Percentiles rank a stretch among this genome's conserved stretches.
Evolutionary conservation across 2,888 invertebrate species (phyloP).

Genomic region (Clunio marinus): DNA sequence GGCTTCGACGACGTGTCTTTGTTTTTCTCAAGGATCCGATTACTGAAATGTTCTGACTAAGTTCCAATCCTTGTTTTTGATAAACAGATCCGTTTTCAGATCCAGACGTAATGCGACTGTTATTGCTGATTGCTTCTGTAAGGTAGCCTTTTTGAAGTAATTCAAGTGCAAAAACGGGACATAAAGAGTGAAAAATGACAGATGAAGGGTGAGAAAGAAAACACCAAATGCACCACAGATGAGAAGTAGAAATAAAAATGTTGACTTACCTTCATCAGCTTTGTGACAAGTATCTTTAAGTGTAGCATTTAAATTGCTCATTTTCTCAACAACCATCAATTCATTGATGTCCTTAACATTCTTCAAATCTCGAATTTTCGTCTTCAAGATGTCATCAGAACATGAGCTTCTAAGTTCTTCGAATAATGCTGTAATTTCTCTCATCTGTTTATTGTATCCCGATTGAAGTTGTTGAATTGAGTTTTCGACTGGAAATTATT

Average conservation of each 20-base stretch:
- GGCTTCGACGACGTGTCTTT: constrained; percentile 20
- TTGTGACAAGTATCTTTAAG: not conserved
- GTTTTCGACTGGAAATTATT: not conserved
- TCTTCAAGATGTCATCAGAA: not conserved
- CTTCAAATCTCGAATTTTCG: constrained; percentile 15
- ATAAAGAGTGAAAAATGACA: no score
- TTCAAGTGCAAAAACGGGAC: not conserved
- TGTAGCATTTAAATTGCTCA: constrained; percentile 16
- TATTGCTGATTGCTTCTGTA: constrained; percentile 26
- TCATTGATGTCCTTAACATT: not conserved
- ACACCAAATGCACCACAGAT: constrained; percentile 5
- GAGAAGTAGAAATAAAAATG: not conserved
- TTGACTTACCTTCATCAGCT: constrained; percentile 30
- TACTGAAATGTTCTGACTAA: not conserved
- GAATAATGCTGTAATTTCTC: not conserved
- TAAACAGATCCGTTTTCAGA: not conserved
- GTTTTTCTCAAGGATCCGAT: not conserved
- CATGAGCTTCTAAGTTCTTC: not conserved
- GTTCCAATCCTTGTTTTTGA: no score
- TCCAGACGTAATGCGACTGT: not conserved
- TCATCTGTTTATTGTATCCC: not conserved
- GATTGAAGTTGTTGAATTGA: not conserved
- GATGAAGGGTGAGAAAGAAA: constrained; percentile 4
- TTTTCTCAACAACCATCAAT: not conserved
- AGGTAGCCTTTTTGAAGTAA: constrained; percentile 25